A percentile compares a stretch with the other conserved stretches of the same genome.
phyloP scores from a whole-genome alignment of 2,888 invertebrate genomes.

The Mythimna loreyi region DNA sequence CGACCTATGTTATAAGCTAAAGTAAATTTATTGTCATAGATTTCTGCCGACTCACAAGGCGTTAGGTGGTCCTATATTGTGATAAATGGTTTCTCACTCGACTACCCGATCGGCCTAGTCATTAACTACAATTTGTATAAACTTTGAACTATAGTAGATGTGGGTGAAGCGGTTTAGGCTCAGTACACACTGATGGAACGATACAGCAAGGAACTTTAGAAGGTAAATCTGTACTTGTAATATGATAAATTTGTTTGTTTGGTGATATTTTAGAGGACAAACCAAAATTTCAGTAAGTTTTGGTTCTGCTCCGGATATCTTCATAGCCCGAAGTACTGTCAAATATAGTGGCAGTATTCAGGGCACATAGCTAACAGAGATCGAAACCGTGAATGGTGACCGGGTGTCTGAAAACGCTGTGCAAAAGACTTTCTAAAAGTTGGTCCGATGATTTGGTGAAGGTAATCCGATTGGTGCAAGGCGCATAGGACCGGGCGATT shows the following conservation, averaged over 20 bases:
- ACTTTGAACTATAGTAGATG: slow-evolving; percentile 72
- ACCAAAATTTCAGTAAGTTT: too few relatives aligned
- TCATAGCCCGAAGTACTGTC: too few relatives aligned
- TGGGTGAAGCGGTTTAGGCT: slow-evolving; percentile 64
- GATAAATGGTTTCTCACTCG: slow-evolving; percentile 77
- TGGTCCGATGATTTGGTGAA: neutral
- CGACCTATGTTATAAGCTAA: neutral
- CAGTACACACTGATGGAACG: neutral
- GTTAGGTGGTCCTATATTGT: slow-evolving; percentile 71
- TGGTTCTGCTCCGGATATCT: too few relatives aligned
- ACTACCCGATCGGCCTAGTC: slow-evolving; percentile 68
- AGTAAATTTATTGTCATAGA: slow-evolving; percentile 22
- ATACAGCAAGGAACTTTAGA: neutral
- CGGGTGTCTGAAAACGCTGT: too few relatives aligned
- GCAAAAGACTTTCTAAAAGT: too few relatives aligned
- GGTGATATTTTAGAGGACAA: too few relatives aligned
- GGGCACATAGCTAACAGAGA: too few relatives aligned
- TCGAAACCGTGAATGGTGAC: too few relatives aligned
- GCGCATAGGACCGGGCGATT: neutral
- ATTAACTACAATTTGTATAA: slow-evolving; percentile 83
- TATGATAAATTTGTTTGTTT: too few relatives aligned
- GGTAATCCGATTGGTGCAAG: neutral
- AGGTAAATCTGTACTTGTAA: too few relatives aligned
- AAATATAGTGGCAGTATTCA: too few relatives aligned
- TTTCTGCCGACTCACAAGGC: slow-evolving; percentile 63